phyloP scores from a whole-genome alignment of 2,797 vertebrate genomes.

The Artibeus jamaicensis region DNA sequence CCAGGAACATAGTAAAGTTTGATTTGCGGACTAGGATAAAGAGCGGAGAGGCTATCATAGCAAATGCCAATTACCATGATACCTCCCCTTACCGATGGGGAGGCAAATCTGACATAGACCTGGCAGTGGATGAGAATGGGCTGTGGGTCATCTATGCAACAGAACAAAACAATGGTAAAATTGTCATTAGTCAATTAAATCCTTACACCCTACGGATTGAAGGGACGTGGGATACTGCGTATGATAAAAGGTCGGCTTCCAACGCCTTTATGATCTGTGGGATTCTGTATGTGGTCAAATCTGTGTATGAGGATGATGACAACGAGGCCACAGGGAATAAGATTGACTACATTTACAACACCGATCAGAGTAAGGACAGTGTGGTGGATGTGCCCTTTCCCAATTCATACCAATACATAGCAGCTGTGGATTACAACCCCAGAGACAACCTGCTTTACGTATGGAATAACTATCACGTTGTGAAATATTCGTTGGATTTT shows the following conservation, averaged over 20 bases:
- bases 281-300: conserved; percentile 97
- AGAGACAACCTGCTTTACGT: conserved; percentile 98
- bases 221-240: conserved; percentile 98
- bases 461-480: conserved; percentile 99
- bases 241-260: conserved; percentile 97
- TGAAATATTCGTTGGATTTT: conserved; percentile 98
- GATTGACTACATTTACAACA: conserved; percentile 99
- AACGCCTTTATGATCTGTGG: conserved; percentile 99
- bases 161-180: conserved; percentile 97
- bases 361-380: conserved; percentile 96
- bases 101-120: conserved; percentile 97
- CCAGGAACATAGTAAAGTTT: conserved; percentile 98
- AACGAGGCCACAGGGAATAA: conserved; percentile 99
- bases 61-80: conserved; percentile 98
- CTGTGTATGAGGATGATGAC: conserved; percentile 98
- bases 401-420: conserved; percentile 99
- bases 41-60: conserved; percentile 98
- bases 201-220: conserved; percentile 96
- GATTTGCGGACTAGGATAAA: conserved; percentile 97
- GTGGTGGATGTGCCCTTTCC: conserved; percentile 96
- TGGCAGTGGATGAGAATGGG: conserved; percentile 98
- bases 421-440: conserved; percentile 99
- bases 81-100: conserved; percentile 99
- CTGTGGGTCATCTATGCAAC: conserved; percentile 99
- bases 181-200: conserved; percentile 98